These are phyloP conservation scores for Mesochorus sp. DNA, from an alignment of 2,888 invertebrate species.

Conservation along the genomic window DNA sequence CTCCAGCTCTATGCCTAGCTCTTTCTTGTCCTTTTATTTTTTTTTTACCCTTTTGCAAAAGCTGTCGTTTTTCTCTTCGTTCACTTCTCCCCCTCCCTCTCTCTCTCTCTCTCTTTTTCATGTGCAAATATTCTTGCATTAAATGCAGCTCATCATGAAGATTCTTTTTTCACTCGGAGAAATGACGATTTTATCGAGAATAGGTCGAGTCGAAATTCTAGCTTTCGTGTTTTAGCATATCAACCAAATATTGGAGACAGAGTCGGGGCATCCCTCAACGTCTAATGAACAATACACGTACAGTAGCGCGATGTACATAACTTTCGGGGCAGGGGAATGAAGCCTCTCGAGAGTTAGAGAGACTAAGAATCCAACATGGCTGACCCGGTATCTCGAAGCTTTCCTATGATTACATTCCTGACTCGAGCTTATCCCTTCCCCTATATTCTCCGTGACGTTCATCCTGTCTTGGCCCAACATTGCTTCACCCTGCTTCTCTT, in stretches of 20 bases:
- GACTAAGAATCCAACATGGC: slow-evolving; percentile 81
- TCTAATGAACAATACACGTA: slow-evolving; percentile 77
- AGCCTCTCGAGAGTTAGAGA: slow-evolving; percentile 43
- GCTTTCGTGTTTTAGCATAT: too few species aligned
- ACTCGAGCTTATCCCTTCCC: slow-evolving; percentile 56
- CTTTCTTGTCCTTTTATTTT: too few species aligned
- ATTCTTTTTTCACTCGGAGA: too few species aligned
- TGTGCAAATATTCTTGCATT: too few species aligned
- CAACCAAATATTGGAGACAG: not conserved
- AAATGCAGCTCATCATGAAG: too few species aligned
- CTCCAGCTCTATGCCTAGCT: too few species aligned
- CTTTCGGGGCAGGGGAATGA: slow-evolving; percentile 66
- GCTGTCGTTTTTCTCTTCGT: not conserved
- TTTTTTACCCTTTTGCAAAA: slow-evolving; percentile 62
- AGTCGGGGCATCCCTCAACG: slow-evolving; percentile 68
- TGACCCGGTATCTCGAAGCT: slow-evolving; percentile 78
- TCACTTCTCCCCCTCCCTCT: too few species aligned
- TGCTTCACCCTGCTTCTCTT: slow-evolving; percentile 44
- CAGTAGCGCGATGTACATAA: slow-evolving; percentile 67
- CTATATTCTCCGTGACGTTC: slow-evolving; percentile 33
- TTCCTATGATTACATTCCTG: slow-evolving; percentile 82
- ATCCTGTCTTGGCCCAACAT: slow-evolving; percentile 56
- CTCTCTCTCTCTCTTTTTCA: too few species aligned
- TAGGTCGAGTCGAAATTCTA: too few species aligned
- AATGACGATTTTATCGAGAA: too few species aligned